Percentiles rank a stretch among this genome's conserved stretches.
Conservation (phyloP, 2,113 vertebrate genomes). For the Nannospalax galili region DNA sequence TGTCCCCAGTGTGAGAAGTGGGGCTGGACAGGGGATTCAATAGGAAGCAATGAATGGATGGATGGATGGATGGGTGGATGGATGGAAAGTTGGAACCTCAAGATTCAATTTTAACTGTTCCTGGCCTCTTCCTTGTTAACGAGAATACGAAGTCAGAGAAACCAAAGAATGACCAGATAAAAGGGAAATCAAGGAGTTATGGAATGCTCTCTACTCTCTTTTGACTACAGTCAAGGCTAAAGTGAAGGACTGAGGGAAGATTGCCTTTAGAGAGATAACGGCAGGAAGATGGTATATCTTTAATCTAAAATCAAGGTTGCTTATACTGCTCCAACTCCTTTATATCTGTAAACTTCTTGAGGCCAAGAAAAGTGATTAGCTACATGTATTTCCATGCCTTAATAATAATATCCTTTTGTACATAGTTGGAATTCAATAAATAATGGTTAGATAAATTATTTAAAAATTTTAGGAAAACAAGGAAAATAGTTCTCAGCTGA, state of each 20-base stretch:
- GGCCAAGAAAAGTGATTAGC: not conserved
- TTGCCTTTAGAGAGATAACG: not conserved
- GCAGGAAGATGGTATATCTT: not conserved
- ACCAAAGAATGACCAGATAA: not conserved
- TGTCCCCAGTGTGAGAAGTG: not conserved
- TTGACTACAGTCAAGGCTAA: not conserved
- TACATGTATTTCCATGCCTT: not conserved
- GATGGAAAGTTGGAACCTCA: not conserved
- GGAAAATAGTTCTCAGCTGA: not conserved
- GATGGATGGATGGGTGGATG: too few species aligned
- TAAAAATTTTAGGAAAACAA: constrained; percentile 36
- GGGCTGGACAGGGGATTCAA: not conserved
- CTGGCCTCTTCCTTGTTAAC: too few species aligned
- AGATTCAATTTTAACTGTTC: not conserved
- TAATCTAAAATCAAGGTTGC: not conserved
- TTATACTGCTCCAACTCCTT: not conserved
- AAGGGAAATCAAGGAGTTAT: not conserved
- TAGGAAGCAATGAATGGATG: not conserved
- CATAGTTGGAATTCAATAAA: not conserved
- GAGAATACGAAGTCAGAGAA: not conserved
- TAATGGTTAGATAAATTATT: constrained; percentile 26
- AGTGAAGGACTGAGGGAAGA: not conserved
- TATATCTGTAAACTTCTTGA: constrained; percentile 1
- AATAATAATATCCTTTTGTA: not conserved
- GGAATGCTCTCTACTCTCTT: not conserved